Base-by-base conservation (phyloP, 2,888 invertebrate species). In the Hemaris fuciformis region DNA sequence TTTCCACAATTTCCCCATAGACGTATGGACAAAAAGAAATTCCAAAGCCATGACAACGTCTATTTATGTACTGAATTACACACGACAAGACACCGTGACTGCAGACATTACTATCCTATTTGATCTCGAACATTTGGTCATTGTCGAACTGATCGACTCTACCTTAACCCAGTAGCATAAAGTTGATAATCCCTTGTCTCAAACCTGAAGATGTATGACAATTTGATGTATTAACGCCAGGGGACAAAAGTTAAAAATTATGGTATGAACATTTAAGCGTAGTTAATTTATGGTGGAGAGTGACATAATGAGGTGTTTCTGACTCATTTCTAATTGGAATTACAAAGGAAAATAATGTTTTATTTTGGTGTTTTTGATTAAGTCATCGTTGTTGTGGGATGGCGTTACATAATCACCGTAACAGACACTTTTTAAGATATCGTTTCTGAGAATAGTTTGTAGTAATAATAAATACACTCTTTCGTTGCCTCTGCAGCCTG, bases 291-390 rank as follows among this genome's bases (percentile, higher is more conserved):
- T 84, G 79, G 85, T 80, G 88, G 67, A 74, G 81, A 88, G 77
- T 86, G 89, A 89, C 87, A 83, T 85, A 83, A 89, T 85, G 88
- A 81, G 83, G 82, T 83, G 81, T 78, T 62, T 62, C 27, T 25
- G 42, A 48, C 41, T 57, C 41, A 60, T 57, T 46, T 59, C 45
- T 60, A 60, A 60, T 60, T 60, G 34, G 60, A 38, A 48, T 13
- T 38, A 60, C 46, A 23, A 13, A 48, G 31, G 34, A 45, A 45
- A 45, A 58, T 58, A 18, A 42, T 58, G 25, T n/a, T 42, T 25
- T 41, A 58, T 41, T 41, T 53, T 53, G 18, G 53, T 53, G 27
- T 15, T 18, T 45, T 53, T 53, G 53, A 53, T 53, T 53, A 53
- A 53, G 53, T 53, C 53, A 53, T 53, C 53, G 31, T 15, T 53